Evolutionary conservation across 2,888 invertebrate genomes (phyloP).

Genomic region (Rhodophaea formosa): DNA sequence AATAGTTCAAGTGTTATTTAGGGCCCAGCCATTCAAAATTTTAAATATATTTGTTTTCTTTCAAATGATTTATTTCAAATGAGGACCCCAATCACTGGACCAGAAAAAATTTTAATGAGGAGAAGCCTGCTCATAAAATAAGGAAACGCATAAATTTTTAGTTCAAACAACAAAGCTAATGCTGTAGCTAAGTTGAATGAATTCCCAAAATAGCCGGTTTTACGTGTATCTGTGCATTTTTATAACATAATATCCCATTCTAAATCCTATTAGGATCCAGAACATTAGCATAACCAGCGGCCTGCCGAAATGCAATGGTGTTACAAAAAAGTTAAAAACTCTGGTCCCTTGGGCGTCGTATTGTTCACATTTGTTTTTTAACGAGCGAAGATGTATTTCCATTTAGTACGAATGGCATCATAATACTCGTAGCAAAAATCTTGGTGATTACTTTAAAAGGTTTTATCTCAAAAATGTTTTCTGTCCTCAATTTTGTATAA

Average conservation of each 20-base stretch:
- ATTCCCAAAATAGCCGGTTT: not conserved
- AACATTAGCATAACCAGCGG: conserved; percentile 23
- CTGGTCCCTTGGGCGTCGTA: conserved; percentile 16
- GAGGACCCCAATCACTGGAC: too few species aligned
- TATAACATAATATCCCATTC: not conserved
- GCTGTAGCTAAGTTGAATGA: too few species aligned
- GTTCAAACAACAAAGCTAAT: too few species aligned
- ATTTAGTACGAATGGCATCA: conserved; percentile 6
- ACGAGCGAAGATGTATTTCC: conserved; percentile 11
- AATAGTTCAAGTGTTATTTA: too few species aligned
- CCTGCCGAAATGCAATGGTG: conserved; percentile 20
- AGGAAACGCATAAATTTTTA: too few species aligned
- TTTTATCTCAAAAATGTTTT: not conserved
- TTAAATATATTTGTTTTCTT: too few species aligned
- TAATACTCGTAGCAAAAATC: conserved; percentile 1
- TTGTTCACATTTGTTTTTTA: conserved; percentile 10
- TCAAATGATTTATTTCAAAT: too few species aligned
- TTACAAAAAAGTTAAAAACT: conserved; percentile 22
- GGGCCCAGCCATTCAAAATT: too few species aligned
- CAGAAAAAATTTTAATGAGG: too few species aligned
- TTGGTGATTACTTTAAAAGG: conserved; percentile 5
- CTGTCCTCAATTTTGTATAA: not conserved
- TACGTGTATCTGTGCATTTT: not conserved
- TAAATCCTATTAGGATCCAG: conserved; percentile 10
- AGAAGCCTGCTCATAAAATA: too few species aligned